A percentile compares a stretch with the other conserved stretches of the same genome.
Evolutionary conservation across 2,888 invertebrate genomes (phyloP).

Genomic region (Tinea trinotella): DNA sequence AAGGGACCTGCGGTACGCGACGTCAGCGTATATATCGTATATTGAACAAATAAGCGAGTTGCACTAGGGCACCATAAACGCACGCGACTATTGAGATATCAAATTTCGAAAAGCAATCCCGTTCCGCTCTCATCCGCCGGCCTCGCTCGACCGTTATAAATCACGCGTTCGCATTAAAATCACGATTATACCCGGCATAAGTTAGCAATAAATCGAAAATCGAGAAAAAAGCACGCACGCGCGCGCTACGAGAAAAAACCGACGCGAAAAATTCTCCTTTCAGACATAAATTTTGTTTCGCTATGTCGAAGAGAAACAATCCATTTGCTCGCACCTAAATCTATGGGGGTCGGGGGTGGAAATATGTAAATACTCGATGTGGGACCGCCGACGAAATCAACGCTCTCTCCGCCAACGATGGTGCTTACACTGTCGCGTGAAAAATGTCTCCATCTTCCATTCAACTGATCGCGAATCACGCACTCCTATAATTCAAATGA

Average conservation of each 20-base stretch:
- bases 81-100: constrained; percentile 56
- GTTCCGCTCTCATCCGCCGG: constrained; percentile 36
- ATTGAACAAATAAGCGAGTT: constrained; percentile 23
- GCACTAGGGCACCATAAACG: constrained; percentile 55
- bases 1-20: background rate
- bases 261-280: constrained; percentile 42
- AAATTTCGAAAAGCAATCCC: constrained; percentile 65
- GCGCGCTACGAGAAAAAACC: constrained; percentile 28
- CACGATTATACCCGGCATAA: constrained; percentile 66
- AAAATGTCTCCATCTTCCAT: constrained; percentile 33
- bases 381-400: constrained; percentile 25
- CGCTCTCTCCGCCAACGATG: constrained; percentile 22
- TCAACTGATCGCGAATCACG: constrained; percentile 19
- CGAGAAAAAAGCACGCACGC: constrained; percentile 38
- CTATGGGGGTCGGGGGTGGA: constrained; percentile 47
- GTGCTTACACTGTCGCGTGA: constrained; percentile 23
- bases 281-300: constrained; percentile 51
- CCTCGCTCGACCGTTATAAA: constrained; percentile 49
- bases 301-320: constrained; percentile 45
- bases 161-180: constrained; percentile 63
- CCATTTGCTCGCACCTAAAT: constrained; percentile 59
- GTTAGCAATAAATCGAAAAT: constrained; percentile 64
- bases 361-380: constrained; percentile 47
- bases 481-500: background rate
- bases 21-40: background rate